Evolutionary conservation across 1,140 invertebrate species (phyloP).

Genomic region (Drosophila ambigua): DNA sequence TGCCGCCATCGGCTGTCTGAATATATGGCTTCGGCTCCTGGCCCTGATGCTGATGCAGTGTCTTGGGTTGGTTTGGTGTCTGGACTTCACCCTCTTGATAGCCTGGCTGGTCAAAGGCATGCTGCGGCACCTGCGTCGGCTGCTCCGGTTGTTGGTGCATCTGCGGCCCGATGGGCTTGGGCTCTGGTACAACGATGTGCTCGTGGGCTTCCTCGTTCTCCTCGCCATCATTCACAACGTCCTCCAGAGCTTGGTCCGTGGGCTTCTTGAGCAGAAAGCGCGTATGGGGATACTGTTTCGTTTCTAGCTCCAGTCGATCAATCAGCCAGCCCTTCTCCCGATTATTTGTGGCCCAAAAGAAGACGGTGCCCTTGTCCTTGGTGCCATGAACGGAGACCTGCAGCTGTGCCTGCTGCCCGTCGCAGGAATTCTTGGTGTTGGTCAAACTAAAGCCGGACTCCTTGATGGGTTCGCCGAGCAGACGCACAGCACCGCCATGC

Average conservation of each 20-base stretch:
- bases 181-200: slow-evolving; percentile 4
- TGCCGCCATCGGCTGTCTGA: slow-evolving; percentile 42
- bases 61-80: slow-evolving; percentile 5
- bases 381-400: slow-evolving; percentile 80
- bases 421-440: slow-evolving; percentile 85
- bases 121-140: background rate
- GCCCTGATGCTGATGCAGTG: slow-evolving; percentile 12
- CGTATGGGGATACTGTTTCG: slow-evolving; percentile 59
- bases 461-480: slow-evolving; percentile 87
- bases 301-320: slow-evolving; percentile 62
- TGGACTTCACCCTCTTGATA: slow-evolving; percentile 5
- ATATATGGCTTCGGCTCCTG: slow-evolving; percentile 34
- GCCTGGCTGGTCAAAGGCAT: background rate
- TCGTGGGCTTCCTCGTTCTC: background rate
- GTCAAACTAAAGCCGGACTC: slow-evolving; percentile 85
- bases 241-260: background rate
- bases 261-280: slow-evolving; percentile 63
- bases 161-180: background rate
- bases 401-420: slow-evolving; percentile 85
- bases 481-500: slow-evolving; percentile 85
- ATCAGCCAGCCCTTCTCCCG: slow-evolving; percentile 59
- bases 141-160: background rate
- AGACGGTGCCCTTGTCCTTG: slow-evolving; percentile 84
- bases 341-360: slow-evolving; percentile 59
- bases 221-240: background rate